A percentile compares a stretch with the other conserved stretches of the same genome.
These are phyloP conservation scores for Apostichopus japonicus DNA, from an alignment of 35 echinoderm and acorn worm genomes.

Conservation along the genomic window DNA sequence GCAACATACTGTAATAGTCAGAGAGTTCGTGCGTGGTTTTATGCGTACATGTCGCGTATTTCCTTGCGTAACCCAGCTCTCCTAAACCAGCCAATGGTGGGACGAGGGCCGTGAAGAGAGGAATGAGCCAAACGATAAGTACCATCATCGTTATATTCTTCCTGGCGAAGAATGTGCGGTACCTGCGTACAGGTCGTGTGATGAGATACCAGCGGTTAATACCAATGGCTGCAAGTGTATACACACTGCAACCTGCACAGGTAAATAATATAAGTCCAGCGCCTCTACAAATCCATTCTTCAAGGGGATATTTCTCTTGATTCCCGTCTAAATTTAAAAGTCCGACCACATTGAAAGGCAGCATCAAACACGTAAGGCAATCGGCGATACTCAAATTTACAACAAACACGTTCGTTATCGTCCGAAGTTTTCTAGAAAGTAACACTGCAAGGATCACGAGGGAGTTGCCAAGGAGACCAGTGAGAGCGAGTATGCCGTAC, in stretches of 20 bases:
- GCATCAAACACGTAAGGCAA: conserved; percentile 62
- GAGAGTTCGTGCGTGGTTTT: conserved; percentile 67
- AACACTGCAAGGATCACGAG: conserved; percentile 84
- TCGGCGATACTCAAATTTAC: conserved; percentile 88
- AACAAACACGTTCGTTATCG: conserved; percentile 88
- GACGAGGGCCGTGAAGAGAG: conserved; percentile 65
- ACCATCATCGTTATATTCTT: conserved; percentile 58
- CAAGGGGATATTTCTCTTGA: conserved; percentile 54
- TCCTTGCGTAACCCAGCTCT: conserved; percentile 76
- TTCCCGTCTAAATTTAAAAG: conserved; percentile 58
- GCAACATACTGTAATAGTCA: conserved; percentile 69
- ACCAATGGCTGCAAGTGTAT: conserved; percentile 81
- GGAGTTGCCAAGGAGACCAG: conserved; percentile 77
- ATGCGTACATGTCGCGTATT: conserved; percentile 81
- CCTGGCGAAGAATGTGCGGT: conserved; percentile 52
- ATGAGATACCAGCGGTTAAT: conserved; percentile 82
- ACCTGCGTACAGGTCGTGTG: conserved; percentile 37
- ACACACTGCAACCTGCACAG: conserved; percentile 81
- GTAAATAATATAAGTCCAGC: conserved; percentile 62
- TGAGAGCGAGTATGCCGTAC: conserved; percentile 57
- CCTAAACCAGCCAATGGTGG: conserved; percentile 76
- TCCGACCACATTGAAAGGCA: conserved; percentile 75
- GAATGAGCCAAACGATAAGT: conserved; percentile 69
- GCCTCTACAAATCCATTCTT: conserved; percentile 65
- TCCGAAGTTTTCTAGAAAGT: conserved; percentile 74